Percentiles rank a stretch among this genome's conserved stretches.
Conservation (phyloP, 1,140 invertebrate genomes). For the Drosophila varians region DNA sequence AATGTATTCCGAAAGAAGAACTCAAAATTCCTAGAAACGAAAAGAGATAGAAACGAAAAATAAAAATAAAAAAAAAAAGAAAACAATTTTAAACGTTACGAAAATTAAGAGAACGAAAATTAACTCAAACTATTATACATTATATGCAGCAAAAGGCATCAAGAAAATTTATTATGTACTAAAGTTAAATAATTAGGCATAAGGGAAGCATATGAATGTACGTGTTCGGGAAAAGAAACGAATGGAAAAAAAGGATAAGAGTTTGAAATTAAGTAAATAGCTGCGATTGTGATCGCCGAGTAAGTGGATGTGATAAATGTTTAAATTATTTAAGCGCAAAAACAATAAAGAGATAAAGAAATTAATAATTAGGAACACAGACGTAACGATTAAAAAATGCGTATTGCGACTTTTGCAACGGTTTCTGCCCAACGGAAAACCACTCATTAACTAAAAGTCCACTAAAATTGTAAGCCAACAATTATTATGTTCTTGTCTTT, state of each 20-base stretch:
- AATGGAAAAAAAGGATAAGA: background rate
- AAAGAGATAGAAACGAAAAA: background rate
- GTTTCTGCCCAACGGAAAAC: slow-evolving; percentile 57
- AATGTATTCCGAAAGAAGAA: slow-evolving; percentile 70
- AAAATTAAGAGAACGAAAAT: slow-evolving; percentile 43
- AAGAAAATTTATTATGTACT: slow-evolving; percentile 48
- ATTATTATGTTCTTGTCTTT: slow-evolving; percentile 59
- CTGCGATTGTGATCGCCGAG: slow-evolving; percentile 77
- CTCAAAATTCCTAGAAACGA: slow-evolving; percentile 71
- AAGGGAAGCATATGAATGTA: slow-evolving; percentile 50
- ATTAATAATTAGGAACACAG: slow-evolving; percentile 61
- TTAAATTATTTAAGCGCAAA: slow-evolving; percentile 80
- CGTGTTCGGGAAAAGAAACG: slow-evolving; percentile 31
- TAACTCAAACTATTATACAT: slow-evolving; percentile 42
- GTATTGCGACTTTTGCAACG: slow-evolving; percentile 72
- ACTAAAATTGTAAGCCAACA: slow-evolving; percentile 67
- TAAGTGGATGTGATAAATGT: slow-evolving; percentile 83
- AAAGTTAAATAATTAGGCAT: slow-evolving; percentile 50
- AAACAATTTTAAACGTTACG: slow-evolving; percentile 55
- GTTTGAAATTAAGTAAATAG: slow-evolving; percentile 60
- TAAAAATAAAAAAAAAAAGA: slow-evolving; percentile 16
- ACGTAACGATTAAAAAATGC: slow-evolving; percentile 30
- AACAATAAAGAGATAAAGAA: slow-evolving; percentile 61
- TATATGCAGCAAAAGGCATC: slow-evolving; percentile 37
- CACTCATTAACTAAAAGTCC: slow-evolving; percentile 66